Evolutionary conservation across 2,113 vertebrate genomes (phyloP).

Genomic region (Alexandromys fortis): DNA sequence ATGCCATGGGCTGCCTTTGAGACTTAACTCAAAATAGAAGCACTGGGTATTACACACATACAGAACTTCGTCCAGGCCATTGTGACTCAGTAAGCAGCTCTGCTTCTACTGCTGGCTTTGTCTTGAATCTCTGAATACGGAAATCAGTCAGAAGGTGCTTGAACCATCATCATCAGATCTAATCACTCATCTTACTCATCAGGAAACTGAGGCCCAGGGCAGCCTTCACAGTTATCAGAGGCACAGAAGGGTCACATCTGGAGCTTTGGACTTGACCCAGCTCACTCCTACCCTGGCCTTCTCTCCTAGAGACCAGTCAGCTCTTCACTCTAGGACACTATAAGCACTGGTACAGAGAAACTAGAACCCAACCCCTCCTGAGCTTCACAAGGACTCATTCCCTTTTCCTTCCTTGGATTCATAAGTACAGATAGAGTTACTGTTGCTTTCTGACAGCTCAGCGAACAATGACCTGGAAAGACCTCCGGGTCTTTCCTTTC

Average conservation of each 20-base stretch:
- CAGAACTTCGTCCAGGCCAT: neutral
- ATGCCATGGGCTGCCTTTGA: neutral
- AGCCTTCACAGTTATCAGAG: neutral
- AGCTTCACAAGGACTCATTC: neutral
- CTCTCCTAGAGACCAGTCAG: rapidly evolving
- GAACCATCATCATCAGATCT: neutral
- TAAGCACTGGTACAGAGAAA: neutral
- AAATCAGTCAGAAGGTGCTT: neutral
- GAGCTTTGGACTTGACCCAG: neutral
- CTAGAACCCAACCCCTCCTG: neutral
- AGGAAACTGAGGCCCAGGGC: neutral
- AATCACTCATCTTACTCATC: neutral
- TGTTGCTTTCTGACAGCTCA: neutral
- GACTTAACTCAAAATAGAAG: neutral
- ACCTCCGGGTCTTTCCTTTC: neutral
- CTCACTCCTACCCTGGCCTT: neutral
- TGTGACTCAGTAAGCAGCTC: neutral
- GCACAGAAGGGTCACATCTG: neutral
- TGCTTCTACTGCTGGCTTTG: neutral
- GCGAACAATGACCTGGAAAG: neutral
- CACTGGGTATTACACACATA: neutral
- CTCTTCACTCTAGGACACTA: neutral
- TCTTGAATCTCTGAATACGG: neutral
- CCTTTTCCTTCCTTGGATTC: no score
- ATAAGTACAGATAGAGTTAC: neutral